Percentiles rank a stretch among this genome's conserved stretches.
phyloP scores from a whole-genome alignment of 2,888 invertebrate species.

The Hololepta plana region DNA sequence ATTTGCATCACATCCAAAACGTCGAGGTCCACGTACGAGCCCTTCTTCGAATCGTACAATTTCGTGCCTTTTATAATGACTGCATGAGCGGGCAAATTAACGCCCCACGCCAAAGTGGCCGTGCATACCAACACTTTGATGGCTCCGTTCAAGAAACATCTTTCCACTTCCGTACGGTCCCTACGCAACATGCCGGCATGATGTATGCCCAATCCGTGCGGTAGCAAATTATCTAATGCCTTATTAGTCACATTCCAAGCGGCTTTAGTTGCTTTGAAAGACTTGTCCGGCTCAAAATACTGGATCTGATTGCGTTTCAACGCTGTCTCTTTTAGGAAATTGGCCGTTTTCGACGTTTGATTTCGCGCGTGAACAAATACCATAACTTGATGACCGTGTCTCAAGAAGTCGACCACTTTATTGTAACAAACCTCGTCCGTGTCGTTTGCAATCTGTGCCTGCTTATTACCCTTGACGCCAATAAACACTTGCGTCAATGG shows the following conservation, averaged over 20 bases:
- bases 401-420: constrained; percentile 65
- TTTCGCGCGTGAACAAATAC: constrained; percentile 97
- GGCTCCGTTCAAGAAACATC: constrained; percentile 73
- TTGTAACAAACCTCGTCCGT: constrained; percentile 91
- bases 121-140: constrained; percentile 88
- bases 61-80: constrained; percentile 94
- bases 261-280: constrained; percentile 49
- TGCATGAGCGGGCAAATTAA: constrained; percentile 96
- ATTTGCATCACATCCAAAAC: constrained; percentile 97
- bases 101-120: constrained; percentile 98
- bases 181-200: constrained; percentile 52
- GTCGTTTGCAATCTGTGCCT: constrained; percentile 35
- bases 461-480: constrained; percentile 17
- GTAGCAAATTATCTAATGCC: constrained; percentile 66
- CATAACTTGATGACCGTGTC: constrained; percentile 89
- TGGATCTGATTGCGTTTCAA: constrained; percentile 53
- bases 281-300: constrained; percentile 48
- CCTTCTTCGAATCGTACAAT: constrained; percentile 91
- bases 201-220: constrained; percentile 81
- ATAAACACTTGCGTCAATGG: constrained; percentile 85
- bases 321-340: constrained; percentile 65
- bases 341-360: constrained; percentile 82
- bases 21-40: constrained; percentile 84
- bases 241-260: constrained; percentile 62
- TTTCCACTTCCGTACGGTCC: constrained; percentile 45